Evolutionary conservation across 2,113 vertebrate species (phyloP).

Genomic region (Paramisgurnus dabryanus): DNA sequence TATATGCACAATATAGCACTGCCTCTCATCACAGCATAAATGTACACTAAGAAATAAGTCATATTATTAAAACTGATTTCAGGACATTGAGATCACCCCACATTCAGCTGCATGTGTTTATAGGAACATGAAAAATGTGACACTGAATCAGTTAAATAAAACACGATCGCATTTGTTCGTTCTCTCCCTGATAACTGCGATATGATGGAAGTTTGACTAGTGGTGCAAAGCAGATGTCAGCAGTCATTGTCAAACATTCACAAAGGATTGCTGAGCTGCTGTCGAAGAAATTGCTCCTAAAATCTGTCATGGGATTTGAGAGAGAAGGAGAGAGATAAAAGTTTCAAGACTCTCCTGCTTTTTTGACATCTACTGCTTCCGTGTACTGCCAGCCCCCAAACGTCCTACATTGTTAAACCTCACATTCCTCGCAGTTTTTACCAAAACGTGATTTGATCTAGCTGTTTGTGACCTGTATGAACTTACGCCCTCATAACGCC

Average conservation of each 20-base stretch:
- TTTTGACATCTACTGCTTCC: slow-evolving; percentile 29
- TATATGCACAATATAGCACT: too few relatives aligned
- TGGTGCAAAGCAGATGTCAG: slow-evolving; percentile 45
- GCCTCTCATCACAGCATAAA: too few relatives aligned
- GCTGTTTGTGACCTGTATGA: slow-evolving; percentile 63
- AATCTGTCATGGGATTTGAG: slow-evolving; percentile 26
- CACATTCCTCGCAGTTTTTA: background rate
- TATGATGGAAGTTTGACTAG: slow-evolving; percentile 49
- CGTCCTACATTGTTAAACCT: slow-evolving; percentile 4
- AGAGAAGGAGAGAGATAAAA: slow-evolving; percentile 27
- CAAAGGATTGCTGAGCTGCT: slow-evolving; percentile 51
- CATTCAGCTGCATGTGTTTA: background rate
- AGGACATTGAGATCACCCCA: too few relatives aligned
- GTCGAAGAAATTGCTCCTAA: slow-evolving; percentile 33
- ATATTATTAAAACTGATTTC: too few relatives aligned
- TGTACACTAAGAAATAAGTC: too few relatives aligned
- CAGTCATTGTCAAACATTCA: slow-evolving; percentile 54
- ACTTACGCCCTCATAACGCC: slow-evolving; percentile 61
- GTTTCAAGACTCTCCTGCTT: background rate
- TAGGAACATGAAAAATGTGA: background rate
- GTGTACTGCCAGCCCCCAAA: background rate
- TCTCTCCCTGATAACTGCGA: slow-evolving; percentile 52
- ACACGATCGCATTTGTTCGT: slow-evolving; percentile 19
- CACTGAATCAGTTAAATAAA: slow-evolving; percentile 24
- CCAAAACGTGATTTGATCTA: slow-evolving; percentile 55